Conservation (phyloP, 2,888 invertebrate genomes). For the Hesperia comma region DNA sequence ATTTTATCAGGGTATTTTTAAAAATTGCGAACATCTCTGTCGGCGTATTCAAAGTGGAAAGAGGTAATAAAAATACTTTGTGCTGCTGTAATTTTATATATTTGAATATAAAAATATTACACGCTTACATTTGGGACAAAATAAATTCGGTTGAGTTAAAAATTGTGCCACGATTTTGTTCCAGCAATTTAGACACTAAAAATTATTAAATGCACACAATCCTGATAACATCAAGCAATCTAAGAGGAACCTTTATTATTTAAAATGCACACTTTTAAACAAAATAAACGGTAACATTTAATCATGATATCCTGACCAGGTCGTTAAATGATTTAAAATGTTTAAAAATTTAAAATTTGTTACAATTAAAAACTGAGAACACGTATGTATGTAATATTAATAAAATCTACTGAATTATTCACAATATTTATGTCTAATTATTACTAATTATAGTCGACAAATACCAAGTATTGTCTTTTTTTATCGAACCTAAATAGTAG, state of each 20-base stretch:
- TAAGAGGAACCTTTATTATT: conserved; percentile 18
- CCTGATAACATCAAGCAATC: conserved; percentile 3
- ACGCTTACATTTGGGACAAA: conserved; percentile 18
- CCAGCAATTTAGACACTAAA: conserved; percentile 3
- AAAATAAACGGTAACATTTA: not conserved
- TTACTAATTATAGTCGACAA: conserved; percentile 5
- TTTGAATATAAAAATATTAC: conserved; percentile 35
- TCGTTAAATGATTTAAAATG: not conserved
- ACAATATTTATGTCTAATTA: conserved; percentile 13
- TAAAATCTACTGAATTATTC: conserved; percentile 21
- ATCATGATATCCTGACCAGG: not conserved
- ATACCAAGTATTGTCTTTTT: conserved; percentile 26
- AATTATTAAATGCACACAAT: conserved; percentile 27
- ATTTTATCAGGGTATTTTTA: too few relatives aligned
- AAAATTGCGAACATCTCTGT: not conserved
- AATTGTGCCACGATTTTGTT: conserved; percentile 12
- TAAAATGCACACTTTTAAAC: not conserved
- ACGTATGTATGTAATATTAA: conserved; percentile 1
- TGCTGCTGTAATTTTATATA: conserved; percentile 35
- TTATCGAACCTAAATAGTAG: conserved; percentile 16
- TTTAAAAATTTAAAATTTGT: not conserved
- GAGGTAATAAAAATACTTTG: conserved; percentile 21
- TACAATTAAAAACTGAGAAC: not conserved
- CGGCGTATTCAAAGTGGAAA: not conserved
- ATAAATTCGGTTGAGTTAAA: conserved; percentile 1